phyloP scores from a whole-genome alignment of 2,113 vertebrate genomes.

The Abramis brama region DNA sequence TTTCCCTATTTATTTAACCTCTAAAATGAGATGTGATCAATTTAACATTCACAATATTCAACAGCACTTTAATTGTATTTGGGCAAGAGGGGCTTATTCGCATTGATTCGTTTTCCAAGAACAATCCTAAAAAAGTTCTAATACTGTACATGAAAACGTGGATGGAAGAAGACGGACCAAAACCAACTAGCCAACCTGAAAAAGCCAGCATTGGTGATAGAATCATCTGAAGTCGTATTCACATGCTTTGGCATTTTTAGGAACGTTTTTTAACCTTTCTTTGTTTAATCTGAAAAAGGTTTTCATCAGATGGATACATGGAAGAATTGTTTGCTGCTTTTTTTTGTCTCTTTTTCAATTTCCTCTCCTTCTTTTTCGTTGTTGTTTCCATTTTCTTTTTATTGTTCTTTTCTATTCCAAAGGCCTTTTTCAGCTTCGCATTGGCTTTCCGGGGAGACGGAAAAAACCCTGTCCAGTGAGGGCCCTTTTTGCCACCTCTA shows the following conservation, averaged over 20 bases:
- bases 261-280: conserved; percentile 54
- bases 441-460: neutral
- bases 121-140: neutral
- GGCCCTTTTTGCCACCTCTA: neutral
- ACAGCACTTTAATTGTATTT: neutral
- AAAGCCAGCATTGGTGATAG: too few species aligned
- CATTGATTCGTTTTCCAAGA: neutral
- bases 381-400: conserved; percentile 4
- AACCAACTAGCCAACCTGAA: neutral
- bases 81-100: neutral
- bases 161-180: neutral
- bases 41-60: neutral
- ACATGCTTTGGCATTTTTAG: neutral
- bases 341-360: neutral
- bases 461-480: neutral
- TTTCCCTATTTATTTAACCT: neutral
- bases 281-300: conserved; percentile 78
- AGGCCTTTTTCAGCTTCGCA: neutral
- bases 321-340: conserved; percentile 38
- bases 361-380: conserved; percentile 48
- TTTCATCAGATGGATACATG: conserved; percentile 67
- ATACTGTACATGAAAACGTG: neutral
- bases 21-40: neutral
- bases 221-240: neutral
- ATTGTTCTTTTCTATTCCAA: conserved; percentile 32